phyloP scores from a whole-genome alignment of 2,888 invertebrate genomes.

The Coronaproctus castanopsis region DNA sequence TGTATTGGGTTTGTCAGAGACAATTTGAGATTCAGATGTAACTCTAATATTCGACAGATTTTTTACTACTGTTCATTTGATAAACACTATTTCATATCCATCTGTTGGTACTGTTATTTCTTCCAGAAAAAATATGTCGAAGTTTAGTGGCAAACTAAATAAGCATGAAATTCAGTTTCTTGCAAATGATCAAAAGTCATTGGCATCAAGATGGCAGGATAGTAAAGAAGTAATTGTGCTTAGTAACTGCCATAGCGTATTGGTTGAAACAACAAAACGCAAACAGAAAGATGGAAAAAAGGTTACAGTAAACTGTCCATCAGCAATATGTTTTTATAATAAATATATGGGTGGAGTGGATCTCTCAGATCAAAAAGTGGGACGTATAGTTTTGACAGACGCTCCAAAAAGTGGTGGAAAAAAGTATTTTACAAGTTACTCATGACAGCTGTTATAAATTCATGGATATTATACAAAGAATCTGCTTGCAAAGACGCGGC shows the following conservation, averaged over 20 bases:
- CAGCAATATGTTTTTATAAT: conserved; percentile 19
- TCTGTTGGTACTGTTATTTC: too few relatives aligned
- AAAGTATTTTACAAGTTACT: conserved; percentile 22
- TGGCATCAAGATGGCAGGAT: conserved; percentile 21
- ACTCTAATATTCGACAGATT: too few relatives aligned
- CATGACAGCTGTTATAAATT: conserved; percentile 21
- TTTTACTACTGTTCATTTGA: too few relatives aligned
- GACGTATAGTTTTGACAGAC: conserved; percentile 21
- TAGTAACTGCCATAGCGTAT: conserved; percentile 21
- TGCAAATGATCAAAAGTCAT: conserved; percentile 16
- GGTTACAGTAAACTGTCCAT: conserved; percentile 14
- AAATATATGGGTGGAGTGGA: conserved; percentile 21
- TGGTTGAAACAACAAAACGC: conserved; percentile 12
- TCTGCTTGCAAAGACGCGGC: not conserved
- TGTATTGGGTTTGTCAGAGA: too few relatives aligned
- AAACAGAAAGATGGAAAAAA: conserved; percentile 22
- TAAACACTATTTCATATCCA: too few relatives aligned
- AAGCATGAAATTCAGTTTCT: conserved; percentile 17
- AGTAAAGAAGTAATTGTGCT: conserved; percentile 22
- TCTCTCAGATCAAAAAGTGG: conserved; percentile 21
- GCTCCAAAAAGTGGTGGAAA: conserved; percentile 22
- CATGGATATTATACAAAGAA: conserved; percentile 17
- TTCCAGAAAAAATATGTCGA: too few relatives aligned
- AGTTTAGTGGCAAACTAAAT: too few relatives aligned
- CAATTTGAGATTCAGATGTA: too few relatives aligned